Evolutionary conservation across 2,888 invertebrate species (phyloP), one percentile per base, ranked within the genome.

Genomic region (Nomada fabriciana): DNA sequence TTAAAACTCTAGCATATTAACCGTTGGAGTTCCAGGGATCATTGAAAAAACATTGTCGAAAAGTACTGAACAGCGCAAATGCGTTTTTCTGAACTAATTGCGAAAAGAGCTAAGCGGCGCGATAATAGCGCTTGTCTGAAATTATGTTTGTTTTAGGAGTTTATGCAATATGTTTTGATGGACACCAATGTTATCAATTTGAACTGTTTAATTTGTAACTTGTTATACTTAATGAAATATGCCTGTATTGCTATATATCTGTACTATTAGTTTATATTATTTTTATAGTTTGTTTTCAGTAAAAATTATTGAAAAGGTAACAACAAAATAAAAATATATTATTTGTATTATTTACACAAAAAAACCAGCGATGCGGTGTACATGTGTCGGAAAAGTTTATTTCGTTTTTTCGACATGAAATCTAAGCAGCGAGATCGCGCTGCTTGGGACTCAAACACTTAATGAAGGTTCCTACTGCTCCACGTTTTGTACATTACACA

Each of bases 131-230:
- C 25, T 25, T 25, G 25, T 25, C 25, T 25, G 25, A 25, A 25
- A 25, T 2, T 25, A 25, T 25, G 25, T 25, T 25, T 25, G 25
- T 25, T 25, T 25, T 25, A 57, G 25, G n/a, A 43, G 7, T 69
- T 57, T n/a, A 25, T 59, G 25, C 47, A 52, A 20, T 23, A 50
- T 29, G 25, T 55, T 64, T 64, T 55, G 36, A 68, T 57, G 42
- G 57, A 57, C 68, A 57, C 15, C 55, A 13, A 68, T 57, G 57
- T 57, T 57, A 23, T 20, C 55, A 57, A 68, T 55, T 57, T 15
- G 57, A 68, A 57, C 0, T 43, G 68, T 36, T 7, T 36, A 36
- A 36, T 36, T 36, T 36, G 36, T 36, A 36, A 36, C 36, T 36
- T 7, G 36, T 36, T 36, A 36, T 36, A 36, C 36, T 36, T 5